Evolutionary conservation across 2,888 invertebrate genomes (phyloP).

Genomic region (Azorinus chamasolen): DNA sequence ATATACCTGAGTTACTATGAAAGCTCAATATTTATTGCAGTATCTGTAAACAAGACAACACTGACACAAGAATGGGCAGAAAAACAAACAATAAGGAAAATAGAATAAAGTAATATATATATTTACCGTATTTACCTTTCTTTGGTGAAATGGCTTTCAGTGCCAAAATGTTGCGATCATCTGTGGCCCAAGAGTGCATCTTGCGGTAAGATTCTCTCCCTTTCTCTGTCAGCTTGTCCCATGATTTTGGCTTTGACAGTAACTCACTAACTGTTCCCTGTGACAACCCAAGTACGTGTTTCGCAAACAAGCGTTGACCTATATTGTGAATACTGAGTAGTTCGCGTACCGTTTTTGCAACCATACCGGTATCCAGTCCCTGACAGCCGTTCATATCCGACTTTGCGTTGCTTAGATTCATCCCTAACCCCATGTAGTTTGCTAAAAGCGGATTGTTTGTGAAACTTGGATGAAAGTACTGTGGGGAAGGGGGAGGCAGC

Average conservation of each 20-base stretch:
- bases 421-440: slow-evolving; percentile 67
- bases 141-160: slow-evolving; percentile 96
- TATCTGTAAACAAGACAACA: no score
- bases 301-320: slow-evolving; percentile 99
- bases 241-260: slow-evolving; percentile 99
- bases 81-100: no score
- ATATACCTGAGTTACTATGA: no score
- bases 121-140: slow-evolving; percentile 81
- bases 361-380: slow-evolving; percentile 95
- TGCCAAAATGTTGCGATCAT: slow-evolving; percentile 98
- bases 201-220: slow-evolving; percentile 99
- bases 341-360: slow-evolving; percentile 96
- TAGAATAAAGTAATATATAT: no score
- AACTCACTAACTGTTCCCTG: slow-evolving; percentile 99
- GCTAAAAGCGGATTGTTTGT: slow-evolving; percentile 64
- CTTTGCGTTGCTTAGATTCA: slow-evolving; percentile 55
- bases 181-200: slow-evolving; percentile 99
- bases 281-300: slow-evolving; percentile 97
- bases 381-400: slow-evolving; percentile 87
- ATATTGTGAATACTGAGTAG: slow-evolving; percentile 98
- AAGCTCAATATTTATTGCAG: no score
- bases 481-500: slow-evolving; percentile 66
- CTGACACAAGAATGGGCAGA: no score
- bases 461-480: slow-evolving; percentile 64
- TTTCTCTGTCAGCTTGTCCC: slow-evolving; percentile 99